Conservation (phyloP, 2,113 vertebrate genomes). For the Sciurus niger region DNA sequence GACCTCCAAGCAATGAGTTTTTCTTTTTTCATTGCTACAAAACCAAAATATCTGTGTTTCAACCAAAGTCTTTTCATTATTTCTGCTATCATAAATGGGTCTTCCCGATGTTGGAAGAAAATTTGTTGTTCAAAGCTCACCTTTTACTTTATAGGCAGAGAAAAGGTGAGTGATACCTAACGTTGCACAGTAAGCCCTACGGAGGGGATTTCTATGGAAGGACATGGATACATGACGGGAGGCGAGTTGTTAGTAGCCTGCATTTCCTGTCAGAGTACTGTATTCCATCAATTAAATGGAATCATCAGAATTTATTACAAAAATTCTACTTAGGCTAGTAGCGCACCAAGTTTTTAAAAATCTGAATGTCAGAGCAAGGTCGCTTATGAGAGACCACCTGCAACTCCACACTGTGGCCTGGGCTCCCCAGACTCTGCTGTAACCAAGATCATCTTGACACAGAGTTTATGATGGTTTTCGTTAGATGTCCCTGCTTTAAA, state of each 20-base stretch:
- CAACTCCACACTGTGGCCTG: neutral
- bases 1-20: neutral
- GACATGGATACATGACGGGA: neutral
- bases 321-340: neutral
- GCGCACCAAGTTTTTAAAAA: conserved; percentile 22
- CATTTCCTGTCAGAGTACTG: conserved; percentile 28
- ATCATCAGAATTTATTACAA: neutral
- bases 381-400: neutral
- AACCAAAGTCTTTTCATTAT: conserved; percentile 40
- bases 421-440: neutral
- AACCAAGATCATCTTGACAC: neutral
- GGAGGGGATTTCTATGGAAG: neutral
- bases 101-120: neutral
- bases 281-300: conserved; percentile 52
- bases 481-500: neutral
- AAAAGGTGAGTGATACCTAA: conserved; percentile 13
- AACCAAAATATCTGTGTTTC: conserved; percentile 37
- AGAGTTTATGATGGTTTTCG: neutral
- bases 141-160: neutral
- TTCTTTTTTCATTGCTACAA: conserved; percentile 32
- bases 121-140: neutral
- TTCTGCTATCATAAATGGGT: neutral
- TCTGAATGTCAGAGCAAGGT: neutral
- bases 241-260: neutral
- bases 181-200: neutral